phyloP scores from a whole-genome alignment of 2,888 invertebrate genomes.

The Drosophila tripunctata region DNA sequence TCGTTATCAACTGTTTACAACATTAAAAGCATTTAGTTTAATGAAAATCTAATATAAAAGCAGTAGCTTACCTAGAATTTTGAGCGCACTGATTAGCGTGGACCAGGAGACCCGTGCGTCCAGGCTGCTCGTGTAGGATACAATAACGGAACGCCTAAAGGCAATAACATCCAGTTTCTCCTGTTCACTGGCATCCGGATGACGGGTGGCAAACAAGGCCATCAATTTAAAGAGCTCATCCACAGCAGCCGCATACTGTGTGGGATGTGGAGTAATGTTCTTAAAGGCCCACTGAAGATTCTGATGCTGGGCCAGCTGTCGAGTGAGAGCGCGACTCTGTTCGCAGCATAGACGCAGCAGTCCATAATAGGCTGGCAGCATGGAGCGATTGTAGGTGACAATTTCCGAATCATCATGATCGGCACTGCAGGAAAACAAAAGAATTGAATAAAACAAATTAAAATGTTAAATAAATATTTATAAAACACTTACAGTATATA shows the following conservation, averaged over 20 bases:
- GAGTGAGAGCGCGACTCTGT: conserved; percentile 93
- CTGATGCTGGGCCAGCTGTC: conserved; percentile 95
- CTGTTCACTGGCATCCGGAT: conserved; percentile 90
- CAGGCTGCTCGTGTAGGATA: conserved; percentile 94
- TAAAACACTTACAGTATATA: conserved; percentile 98
- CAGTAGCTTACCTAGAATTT: conserved; percentile 87
- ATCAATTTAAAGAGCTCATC: conserved; percentile 96
- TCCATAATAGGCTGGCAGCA: conserved; percentile 97
- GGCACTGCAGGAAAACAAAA: too few relatives aligned
- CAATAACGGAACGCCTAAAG: conserved; percentile 93
- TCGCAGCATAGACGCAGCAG: conserved; percentile 95
- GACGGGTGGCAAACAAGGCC: conserved; percentile 93
- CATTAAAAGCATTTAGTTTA: neutral
- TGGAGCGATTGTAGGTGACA: conserved; percentile 95
- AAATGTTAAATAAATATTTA: neutral
- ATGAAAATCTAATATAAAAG: neutral
- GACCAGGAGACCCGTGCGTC: conserved; percentile 97
- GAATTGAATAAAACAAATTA: too few relatives aligned
- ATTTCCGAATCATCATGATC: conserved; percentile 99
- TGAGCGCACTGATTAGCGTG: conserved; percentile 95
- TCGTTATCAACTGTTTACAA: conserved; percentile 89
- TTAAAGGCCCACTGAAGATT: conserved; percentile 98
- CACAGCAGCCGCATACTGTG: conserved; percentile 95
- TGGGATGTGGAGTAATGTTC: conserved; percentile 97
- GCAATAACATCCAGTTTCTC: conserved; percentile 93